A percentile compares a stretch with the other conserved stretches of the same genome.
Conservation (phyloP, 1,140 invertebrate genomes). For the Microplitis mediator region DNA sequence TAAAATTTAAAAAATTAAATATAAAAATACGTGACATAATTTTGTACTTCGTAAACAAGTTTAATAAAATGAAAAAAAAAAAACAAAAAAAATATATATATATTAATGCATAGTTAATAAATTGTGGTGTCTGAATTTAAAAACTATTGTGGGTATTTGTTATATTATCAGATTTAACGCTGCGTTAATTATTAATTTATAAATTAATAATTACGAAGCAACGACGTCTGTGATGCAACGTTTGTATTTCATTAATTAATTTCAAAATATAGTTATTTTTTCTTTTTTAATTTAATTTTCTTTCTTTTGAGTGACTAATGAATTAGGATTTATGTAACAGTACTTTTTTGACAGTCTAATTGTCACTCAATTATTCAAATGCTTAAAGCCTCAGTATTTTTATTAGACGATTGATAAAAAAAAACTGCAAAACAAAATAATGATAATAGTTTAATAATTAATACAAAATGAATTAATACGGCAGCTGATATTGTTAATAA, state of each 20-base stretch:
- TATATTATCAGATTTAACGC: background rate
- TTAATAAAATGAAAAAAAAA: background rate
- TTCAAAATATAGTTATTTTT: background rate
- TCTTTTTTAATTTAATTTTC: no score
- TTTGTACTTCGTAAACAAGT: background rate
- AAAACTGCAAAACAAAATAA: no score
- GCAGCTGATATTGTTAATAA: background rate
- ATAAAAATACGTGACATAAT: no score
- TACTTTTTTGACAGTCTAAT: no score
- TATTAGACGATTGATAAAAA: no score
- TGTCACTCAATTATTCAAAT: background rate
- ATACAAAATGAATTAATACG: background rate
- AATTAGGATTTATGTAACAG: background rate
- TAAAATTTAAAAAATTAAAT: background rate
- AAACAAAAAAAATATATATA: background rate
- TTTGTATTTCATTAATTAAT: slow-evolving; percentile 16
- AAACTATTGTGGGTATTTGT: background rate
- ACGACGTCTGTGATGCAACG: slow-evolving; percentile 14
- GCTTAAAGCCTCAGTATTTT: no score
- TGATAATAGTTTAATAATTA: no score
- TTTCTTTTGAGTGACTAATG: no score
- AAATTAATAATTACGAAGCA: background rate
- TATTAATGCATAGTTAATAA: slow-evolving; percentile 15
- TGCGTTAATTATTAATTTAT: background rate
- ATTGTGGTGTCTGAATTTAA: background rate